Conservation (phyloP, 1,140 invertebrate genomes). For the Andrena cerasifolii region DNA sequence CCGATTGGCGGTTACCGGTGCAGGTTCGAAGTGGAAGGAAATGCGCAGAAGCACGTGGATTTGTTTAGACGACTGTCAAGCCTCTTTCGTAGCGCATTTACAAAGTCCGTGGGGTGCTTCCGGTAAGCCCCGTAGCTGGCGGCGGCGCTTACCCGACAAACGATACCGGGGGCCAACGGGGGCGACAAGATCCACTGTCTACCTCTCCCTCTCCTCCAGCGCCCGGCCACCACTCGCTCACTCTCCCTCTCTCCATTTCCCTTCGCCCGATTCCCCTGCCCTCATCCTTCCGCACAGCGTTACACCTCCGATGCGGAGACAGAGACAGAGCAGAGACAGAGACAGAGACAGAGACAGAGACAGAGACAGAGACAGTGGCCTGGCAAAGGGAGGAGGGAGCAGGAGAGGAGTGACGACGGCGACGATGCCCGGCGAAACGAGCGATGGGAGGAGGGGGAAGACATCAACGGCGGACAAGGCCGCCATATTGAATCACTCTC, state of each 20-base stretch:
- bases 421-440: conserved; percentile 64
- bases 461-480: conserved; percentile 66
- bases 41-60: conserved; percentile 64
- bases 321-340: conserved; percentile 1
- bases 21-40: conserved; percentile 24
- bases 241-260: background rate
- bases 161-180: conserved; percentile 55
- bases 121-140: conserved; percentile 65
- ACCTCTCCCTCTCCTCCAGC: background rate
- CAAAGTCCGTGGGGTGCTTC: conserved; percentile 64
- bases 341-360: conserved; percentile 7
- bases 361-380: background rate
- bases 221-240: background rate
- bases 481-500: conserved; percentile 74
- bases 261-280: background rate
- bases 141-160: conserved; percentile 59
- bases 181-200: conserved; percentile 56
- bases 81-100: conserved; percentile 56
- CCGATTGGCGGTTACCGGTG: conserved; percentile 41
- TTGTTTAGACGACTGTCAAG: conserved; percentile 63
- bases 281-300: conserved; percentile 10
- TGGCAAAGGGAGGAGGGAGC: conserved; percentile 16
- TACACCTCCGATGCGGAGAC: conserved; percentile 46
- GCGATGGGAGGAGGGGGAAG: conserved; percentile 51
- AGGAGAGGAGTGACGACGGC: conserved; percentile 59